These are phyloP conservation scores for Propithecus coquereli DNA, from an alignment of 2,113 vertebrate genomes.

Conservation along the genomic window DNA sequence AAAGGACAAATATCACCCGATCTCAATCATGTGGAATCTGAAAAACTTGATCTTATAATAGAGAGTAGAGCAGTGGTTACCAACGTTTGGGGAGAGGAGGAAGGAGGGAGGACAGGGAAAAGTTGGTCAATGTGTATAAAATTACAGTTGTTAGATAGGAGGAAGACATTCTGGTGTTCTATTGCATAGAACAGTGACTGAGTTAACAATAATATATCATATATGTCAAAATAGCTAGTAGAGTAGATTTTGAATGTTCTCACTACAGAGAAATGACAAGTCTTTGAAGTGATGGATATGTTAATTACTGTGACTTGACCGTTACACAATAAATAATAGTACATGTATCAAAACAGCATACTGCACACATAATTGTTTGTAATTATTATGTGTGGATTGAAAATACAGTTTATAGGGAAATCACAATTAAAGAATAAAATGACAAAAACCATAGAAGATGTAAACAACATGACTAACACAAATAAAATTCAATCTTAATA, in stretches of 20 bases:
- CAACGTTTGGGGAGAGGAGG: neutral
- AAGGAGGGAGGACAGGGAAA: neutral
- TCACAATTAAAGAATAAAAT: neutral
- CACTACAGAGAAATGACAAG: neutral
- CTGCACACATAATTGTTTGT: neutral
- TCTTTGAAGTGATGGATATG: neutral
- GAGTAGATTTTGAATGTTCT: neutral
- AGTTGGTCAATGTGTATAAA: neutral
- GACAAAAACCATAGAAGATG: neutral
- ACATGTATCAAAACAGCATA: neutral
- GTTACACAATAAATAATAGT: neutral
- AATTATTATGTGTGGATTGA: neutral
- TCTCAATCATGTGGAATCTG: neutral
- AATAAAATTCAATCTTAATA: neutral
- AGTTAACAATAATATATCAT: neutral
- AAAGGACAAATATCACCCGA: neutral
- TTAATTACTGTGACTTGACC: neutral
- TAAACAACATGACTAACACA: neutral
- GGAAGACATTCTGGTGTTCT: neutral
- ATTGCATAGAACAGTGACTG: neutral
- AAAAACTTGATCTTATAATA: neutral
- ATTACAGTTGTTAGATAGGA: neutral
- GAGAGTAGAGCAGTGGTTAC: neutral
- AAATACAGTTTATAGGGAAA: neutral
- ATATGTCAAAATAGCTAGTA: neutral